Evolutionary conservation across 2,888 invertebrate genomes (phyloP), one percentile per base, ranked within the genome.

Genomic region (Nebria brevicollis): DNA sequence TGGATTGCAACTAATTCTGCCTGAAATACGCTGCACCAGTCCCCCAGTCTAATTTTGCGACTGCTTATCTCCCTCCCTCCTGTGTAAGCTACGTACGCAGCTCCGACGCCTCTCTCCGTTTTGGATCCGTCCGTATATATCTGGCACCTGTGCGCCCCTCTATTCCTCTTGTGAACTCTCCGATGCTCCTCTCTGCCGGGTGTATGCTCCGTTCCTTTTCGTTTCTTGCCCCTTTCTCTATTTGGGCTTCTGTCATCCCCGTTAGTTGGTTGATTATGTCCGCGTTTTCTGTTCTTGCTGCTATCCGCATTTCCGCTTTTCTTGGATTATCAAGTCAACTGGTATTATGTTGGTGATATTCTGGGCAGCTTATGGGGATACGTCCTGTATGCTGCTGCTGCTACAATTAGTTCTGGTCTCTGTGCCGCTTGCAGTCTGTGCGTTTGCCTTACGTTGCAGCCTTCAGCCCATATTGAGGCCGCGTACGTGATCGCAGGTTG

Each of bases 11-110:
- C 54, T 26, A 82, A 66, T 43, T 77, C 77, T 15, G 82, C 82
- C 72, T 82, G 82, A 20, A 82, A 82, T n/a, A 77, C 77, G 25
- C 64, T 54, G 43, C 81, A 81, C 13, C 68, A 41, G 72, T 72
- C 66, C 13, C 20, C 64, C 72, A 72, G 65, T 11, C 54, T 42
- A 11, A 82, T 64, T 65, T 77, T 82, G 72, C 13, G 72, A n/a
- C 15, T 64, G 8, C 1, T 20, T 25, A 82, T 34, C 42, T 82
- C 82, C 41, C 54, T 26, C 25, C 65, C 65, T 5, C 10, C 15
- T 15, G 20, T 11, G 54, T 64, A 73, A 11, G 65, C 66, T 15
- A 77, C 66, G 74, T 73, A 77, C 5, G 82, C 82, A 8, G 66
- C 77, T 6, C 81, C 81, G n/a, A 77, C 81, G 66, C 77, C 65